These are phyloP conservation scores for Ceryle rudis DNA, from an alignment of 2,797 vertebrate genomes.

Conservation along the genomic window DNA sequence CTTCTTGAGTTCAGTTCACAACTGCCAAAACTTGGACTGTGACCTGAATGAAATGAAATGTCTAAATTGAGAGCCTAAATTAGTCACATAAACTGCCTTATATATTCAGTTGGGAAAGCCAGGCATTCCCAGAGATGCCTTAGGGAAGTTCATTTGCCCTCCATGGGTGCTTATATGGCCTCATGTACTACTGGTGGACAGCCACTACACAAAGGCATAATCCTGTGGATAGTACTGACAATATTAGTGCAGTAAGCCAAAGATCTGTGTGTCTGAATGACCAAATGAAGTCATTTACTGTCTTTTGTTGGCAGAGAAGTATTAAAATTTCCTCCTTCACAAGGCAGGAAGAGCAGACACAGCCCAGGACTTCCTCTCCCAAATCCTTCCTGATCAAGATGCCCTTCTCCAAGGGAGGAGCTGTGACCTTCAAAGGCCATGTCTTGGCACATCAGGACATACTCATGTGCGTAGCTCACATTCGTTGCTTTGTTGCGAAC, in stretches of 20 bases:
- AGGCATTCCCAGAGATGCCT: neutral
- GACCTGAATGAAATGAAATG: neutral
- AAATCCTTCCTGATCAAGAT: conserved; percentile 62
- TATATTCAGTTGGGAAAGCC: rapidly evolving
- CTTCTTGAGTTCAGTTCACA: neutral
- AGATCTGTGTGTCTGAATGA: neutral
- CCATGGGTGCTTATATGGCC: rapidly evolving
- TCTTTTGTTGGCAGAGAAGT: conserved; percentile 42
- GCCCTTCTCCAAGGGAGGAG: conserved; percentile 30
- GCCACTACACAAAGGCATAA: rapidly evolving
- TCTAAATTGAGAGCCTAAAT: neutral
- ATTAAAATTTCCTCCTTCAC: conserved; percentile 28
- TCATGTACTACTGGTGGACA: neutral
- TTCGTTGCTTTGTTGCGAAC: neutral
- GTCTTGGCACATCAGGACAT: neutral
- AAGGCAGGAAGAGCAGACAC: conserved; percentile 47
- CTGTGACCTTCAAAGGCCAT: neutral
- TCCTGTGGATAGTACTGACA: neutral
- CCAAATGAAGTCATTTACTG: conserved; percentile 17
- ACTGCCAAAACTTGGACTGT: neutral
- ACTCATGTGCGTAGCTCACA: neutral
- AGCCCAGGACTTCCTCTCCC: conserved; percentile 48
- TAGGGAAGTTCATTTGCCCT: neutral
- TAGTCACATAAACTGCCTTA: neutral
- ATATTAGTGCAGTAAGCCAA: neutral